Conservation (phyloP, 2,113 vertebrate species). For the Lagopus leucura region DNA sequence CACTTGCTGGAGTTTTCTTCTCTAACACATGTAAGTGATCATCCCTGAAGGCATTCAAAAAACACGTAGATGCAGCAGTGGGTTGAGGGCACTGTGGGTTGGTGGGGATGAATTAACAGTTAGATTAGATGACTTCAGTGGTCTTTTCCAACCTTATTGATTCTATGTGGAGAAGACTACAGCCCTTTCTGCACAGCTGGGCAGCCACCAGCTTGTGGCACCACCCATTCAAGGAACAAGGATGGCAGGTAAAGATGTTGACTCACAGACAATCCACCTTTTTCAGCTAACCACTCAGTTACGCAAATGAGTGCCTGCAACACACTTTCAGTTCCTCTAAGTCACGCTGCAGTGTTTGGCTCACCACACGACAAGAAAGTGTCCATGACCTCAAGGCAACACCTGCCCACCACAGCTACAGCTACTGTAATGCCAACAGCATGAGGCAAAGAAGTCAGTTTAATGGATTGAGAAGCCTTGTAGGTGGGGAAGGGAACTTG, state of each 20-base stretch:
- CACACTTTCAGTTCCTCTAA: slow-evolving; percentile 14
- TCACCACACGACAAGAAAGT: neutral
- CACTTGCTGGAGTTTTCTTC: neutral
- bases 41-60: too few species aligned
- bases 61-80: too few species aligned
- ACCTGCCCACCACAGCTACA: neutral
- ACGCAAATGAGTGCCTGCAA: neutral
- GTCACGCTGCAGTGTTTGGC: neutral
- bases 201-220: neutral
- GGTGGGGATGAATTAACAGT: too few species aligned
- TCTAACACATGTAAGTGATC: neutral
- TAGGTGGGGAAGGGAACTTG: neutral
- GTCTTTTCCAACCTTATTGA: too few species aligned
- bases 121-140: too few species aligned
- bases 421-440: neutral
- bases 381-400: neutral
- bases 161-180: neutral
- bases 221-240: neutral
- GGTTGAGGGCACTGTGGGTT: too few species aligned
- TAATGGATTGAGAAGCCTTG: neutral
- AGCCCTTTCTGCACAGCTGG: neutral
- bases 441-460: neutral
- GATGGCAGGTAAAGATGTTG: neutral
- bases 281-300: neutral
- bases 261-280: neutral